phyloP scores from a whole-genome alignment of 2,113 vertebrate genomes.

The Sinocyclocheilus anshuiensis region DNA sequence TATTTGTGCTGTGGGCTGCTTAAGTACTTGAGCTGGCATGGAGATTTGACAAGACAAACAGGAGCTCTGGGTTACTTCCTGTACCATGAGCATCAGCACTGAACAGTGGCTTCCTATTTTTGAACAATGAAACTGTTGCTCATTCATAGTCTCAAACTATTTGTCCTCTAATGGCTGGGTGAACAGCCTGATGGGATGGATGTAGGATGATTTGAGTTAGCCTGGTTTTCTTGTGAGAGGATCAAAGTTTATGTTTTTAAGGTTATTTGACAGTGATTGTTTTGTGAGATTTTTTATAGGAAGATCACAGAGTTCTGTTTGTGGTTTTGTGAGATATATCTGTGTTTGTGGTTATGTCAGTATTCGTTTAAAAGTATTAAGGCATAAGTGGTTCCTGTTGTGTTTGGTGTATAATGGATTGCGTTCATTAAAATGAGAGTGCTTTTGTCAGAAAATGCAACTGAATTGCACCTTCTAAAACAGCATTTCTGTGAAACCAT shows the following conservation, averaged over 20 bases:
- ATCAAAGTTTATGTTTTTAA: background rate
- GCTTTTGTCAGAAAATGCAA: background rate
- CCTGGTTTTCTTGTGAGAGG: background rate
- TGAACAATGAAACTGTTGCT: background rate
- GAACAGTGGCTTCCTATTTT: conserved; percentile 21
- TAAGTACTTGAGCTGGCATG: background rate
- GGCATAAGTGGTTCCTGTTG: background rate
- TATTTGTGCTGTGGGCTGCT: background rate
- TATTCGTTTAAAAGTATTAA: background rate
- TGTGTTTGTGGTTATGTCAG: background rate
- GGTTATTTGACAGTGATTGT: background rate
- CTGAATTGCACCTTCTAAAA: background rate
- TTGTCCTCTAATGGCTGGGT: background rate
- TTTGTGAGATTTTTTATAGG: background rate
- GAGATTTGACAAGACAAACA: conserved; percentile 7
- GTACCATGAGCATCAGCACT: background rate
- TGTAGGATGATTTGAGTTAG: background rate
- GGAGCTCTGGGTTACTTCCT: conserved; percentile 24
- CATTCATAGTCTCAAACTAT: background rate
- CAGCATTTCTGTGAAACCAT: background rate
- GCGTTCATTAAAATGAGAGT: background rate
- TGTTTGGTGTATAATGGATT: background rate
- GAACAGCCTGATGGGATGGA: background rate
- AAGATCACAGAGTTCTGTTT: background rate
- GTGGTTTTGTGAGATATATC: background rate